These are phyloP conservation scores for Latrodectus geometricus DNA, from an alignment of 1,140 invertebrate genomes.

Conservation along the genomic window DNA sequence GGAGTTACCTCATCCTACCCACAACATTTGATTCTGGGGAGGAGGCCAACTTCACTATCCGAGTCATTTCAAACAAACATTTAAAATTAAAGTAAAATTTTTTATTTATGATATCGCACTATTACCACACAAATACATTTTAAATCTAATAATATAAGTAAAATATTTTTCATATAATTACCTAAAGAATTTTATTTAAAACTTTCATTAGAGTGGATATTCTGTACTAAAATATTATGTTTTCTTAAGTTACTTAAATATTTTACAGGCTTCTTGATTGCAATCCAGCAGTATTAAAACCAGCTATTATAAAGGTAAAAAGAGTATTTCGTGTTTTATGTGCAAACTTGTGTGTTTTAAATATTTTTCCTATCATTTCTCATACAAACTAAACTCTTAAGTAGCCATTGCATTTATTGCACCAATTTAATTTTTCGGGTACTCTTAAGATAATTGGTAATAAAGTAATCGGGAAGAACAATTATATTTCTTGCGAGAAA, in stretches of 20 bases:
- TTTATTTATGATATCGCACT: background rate
- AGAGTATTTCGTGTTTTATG: too few species aligned
- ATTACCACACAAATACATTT: background rate
- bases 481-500: too few species aligned
- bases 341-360: too few species aligned
- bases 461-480: too few species aligned
- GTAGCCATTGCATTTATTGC: too few species aligned
- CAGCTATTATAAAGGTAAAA: constrained; percentile 74
- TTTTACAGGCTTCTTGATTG: constrained; percentile 76
- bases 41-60: constrained; percentile 85
- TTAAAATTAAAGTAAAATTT: constrained; percentile 79
- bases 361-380: too few species aligned
- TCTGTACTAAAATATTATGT: background rate
- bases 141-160: background rate
- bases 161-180: constrained; percentile 6
- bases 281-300: constrained; percentile 79
- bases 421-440: too few species aligned
- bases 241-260: background rate
- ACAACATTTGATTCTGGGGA: constrained; percentile 92
- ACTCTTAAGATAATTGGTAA: too few species aligned
- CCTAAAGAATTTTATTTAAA: background rate
- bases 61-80: constrained; percentile 85
- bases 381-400: too few species aligned
- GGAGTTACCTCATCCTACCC: constrained; percentile 86
- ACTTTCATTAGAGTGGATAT: background rate